A percentile compares a stretch with the other conserved stretches of the same genome.
These are phyloP conservation scores for Alcedo atthis DNA, from an alignment of 2,797 vertebrate genomes.

Conservation along the genomic window DNA sequence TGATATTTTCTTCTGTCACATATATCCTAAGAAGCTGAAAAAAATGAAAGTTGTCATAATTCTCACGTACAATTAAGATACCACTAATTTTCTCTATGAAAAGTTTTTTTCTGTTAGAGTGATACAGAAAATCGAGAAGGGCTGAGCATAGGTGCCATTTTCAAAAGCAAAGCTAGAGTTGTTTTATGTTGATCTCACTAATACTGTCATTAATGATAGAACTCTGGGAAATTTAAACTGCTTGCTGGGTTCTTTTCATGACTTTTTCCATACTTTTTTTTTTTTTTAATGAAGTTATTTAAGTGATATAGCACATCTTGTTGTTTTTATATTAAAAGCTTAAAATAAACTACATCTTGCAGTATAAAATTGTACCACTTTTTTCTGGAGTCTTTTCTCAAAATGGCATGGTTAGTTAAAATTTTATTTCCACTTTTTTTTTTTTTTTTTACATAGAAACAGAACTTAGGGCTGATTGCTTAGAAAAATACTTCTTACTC, in stretches of 20 bases:
- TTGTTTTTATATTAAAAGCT: not conserved
- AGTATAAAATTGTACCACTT: not conserved
- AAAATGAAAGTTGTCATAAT: not conserved
- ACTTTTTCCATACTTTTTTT: not conserved
- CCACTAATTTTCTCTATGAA: not conserved
- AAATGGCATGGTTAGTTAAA: not conserved
- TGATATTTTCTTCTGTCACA: conserved; percentile 37
- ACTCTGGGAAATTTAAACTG: not conserved
- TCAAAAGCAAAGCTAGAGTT: not conserved
- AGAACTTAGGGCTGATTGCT: not conserved
- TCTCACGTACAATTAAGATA: not conserved
- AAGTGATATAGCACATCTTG: not conserved
- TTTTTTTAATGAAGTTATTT: not conserved
- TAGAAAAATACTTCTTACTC: not conserved
- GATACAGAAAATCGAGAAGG: not conserved
- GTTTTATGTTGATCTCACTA: not conserved
- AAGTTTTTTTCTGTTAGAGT: not conserved
- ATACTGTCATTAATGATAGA: not conserved
- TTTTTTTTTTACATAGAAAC: not conserved
- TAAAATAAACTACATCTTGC: not conserved
- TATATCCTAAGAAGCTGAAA: not conserved
- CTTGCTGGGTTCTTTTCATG: not conserved
- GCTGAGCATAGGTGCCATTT: not conserved
- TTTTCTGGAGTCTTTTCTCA: conserved; percentile 3
- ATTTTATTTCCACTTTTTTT: not conserved